Base-by-base conservation (phyloP, 2,888 invertebrate genomes). In the Malacosoma neustria region DNA sequence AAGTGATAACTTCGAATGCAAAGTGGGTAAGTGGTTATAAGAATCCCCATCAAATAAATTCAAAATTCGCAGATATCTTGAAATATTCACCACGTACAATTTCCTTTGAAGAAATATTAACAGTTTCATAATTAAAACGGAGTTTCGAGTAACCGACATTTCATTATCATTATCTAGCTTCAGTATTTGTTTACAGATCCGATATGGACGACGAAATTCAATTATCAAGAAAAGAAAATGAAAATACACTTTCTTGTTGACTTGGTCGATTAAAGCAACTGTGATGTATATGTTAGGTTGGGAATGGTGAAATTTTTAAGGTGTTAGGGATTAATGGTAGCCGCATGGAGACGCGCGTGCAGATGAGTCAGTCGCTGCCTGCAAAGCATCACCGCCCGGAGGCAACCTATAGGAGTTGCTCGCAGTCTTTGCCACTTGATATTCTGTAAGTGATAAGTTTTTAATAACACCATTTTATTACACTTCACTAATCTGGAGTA, bases 401-500 rank as follows among this genome's bases (percentile, higher is more conserved):
- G 57, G 72, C 76, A 49, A 64, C 70, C 39, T 86, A 87, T 52
- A 76, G 71, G 54, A 85, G 79, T 64, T 87, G 87, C 59, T 81
- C 87, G 45, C 86, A 86, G 57, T 76, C 81, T 30, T 51, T 87
- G 54, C 87, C 87, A 36, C 80, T 87, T 48, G 86, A 87, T 51
- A 87, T 86, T 77, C 74, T 87, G 87, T 86, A 54, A 85, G 87
- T 77, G n/a, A n/a, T n/a, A n/a, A n/a, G n/a, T n/a, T n/a, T n/a
- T n/a, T n/a, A n/a, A n/a, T n/a, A n/a, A n/a, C n/a, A n/a, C n/a
- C n/a, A n/a, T n/a, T n/a, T n/a, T n/a, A n/a, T n/a, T n/a, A n/a
- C n/a, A n/a, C n/a, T n/a, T n/a, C n/a, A n/a, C n/a, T n/a, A n/a
- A n/a, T n/a, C n/a, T n/a, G n/a, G n/a, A n/a, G n/a, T n/a, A n/a